Base-by-base conservation (phyloP, 2,797 vertebrate species). In the Taeniopygia guttata region DNA sequence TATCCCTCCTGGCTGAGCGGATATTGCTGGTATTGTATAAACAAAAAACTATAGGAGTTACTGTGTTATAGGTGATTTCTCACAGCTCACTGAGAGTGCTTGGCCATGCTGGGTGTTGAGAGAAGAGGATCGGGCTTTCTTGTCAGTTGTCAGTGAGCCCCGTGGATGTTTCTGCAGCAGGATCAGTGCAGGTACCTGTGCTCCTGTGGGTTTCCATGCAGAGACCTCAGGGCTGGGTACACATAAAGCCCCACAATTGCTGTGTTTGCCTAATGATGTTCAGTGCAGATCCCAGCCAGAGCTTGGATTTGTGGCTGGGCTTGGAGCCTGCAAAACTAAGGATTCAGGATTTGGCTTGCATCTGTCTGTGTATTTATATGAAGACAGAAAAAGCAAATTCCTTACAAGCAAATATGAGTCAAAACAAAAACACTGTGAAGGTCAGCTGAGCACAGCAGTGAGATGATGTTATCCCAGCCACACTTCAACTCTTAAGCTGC, bases 401-500 rank as follows among this genome's bases (percentile, higher is more conserved):
- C 82, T 91, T 69, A 34, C 55, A 73, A 95, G 87, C 73, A 95
- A 92, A 76, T 95, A 94, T 93, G 92, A 96, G 90, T 96, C 94
- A 95, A 97, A 96, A 97, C 59, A 91, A 88, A 95, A 92, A 86
- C 87, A 93, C 63, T 59, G 48, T 69, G 91, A 94, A 95, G 84
- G 94, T 95, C 95, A 95, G 83, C 86, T 87, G 81, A 97, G 91
- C 78, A 29, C 91, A 88, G 66, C 87, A 95, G 62, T 45, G 67
- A 94, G 77, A 92, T 67, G 66, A 87, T 94, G 79, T 83, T 93
- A 75, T 69, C 75, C 79, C 78, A 87, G 67, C 75, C 87, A 76
- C 94, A 93, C 38, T 84, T 86, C 85, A 82, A 79, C 42, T 90
- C 63, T 66, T 63, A 73, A 92, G 69, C 79, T 93, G 84, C 90